Conservation (phyloP, 1,140 invertebrate genomes). For the Harlomillsia oculata region DNA sequence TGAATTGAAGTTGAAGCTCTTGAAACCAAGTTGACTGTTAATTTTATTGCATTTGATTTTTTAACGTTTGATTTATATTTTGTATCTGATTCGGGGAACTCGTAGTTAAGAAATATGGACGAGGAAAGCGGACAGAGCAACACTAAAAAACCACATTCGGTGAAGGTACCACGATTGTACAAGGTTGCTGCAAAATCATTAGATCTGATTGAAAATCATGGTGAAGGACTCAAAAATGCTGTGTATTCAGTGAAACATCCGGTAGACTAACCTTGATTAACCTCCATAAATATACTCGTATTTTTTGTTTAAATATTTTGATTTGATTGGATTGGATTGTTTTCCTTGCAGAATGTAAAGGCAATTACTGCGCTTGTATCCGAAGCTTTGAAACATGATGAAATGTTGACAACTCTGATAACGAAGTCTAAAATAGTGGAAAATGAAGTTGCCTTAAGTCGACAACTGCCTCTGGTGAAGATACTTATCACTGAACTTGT, state of each 20-base stretch:
- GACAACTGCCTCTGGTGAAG: conserved; percentile 56
- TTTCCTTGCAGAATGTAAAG: conserved; percentile 56
- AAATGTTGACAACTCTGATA: conserved; percentile 54
- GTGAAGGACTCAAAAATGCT: conserved; percentile 59
- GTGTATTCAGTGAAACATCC: conserved; percentile 49
- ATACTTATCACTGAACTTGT: conserved; percentile 69
- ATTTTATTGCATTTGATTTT: too few relatives aligned
- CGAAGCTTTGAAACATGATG: conserved; percentile 57
- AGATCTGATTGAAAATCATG: conserved; percentile 54
- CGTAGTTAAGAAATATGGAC: background rate
- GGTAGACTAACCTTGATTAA: conserved; percentile 12
- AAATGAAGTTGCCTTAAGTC: conserved; percentile 52
- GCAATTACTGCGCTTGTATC: conserved; percentile 60
- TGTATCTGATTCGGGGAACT: background rate
- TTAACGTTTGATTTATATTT: too few relatives aligned
- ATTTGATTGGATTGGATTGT: conserved; percentile 15
- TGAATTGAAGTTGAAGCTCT: too few relatives aligned
- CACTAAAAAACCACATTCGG: conserved; percentile 37
- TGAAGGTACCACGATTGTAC: conserved; percentile 66
- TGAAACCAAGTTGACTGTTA: too few relatives aligned
- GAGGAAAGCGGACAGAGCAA: background rate
- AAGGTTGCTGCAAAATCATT: conserved; percentile 58
- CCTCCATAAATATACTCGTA: conserved; percentile 4
- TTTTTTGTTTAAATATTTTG: conserved; percentile 10
- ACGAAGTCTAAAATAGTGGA: conserved; percentile 45